Percentiles rank a stretch among this genome's conserved stretches.
These are phyloP conservation scores for Microtus pennsylvanicus DNA, from an alignment of 2,113 vertebrate genomes.

Conservation along the genomic window DNA sequence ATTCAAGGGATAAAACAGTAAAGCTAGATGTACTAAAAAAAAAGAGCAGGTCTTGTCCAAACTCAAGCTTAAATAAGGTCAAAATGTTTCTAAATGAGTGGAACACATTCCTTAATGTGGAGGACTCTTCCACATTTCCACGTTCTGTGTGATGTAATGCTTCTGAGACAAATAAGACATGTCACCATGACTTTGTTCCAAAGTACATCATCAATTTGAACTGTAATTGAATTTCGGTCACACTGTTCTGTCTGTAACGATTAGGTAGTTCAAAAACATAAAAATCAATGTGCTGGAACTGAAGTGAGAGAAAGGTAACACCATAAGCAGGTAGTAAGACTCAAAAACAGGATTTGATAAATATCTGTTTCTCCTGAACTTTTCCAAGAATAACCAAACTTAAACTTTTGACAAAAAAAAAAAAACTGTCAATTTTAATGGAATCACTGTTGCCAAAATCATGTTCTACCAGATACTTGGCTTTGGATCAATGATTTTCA, in stretches of 20 bases:
- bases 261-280: slow-evolving; percentile 65
- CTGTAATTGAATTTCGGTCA: slow-evolving; percentile 69
- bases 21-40: neutral
- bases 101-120: neutral
- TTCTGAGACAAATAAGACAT: slow-evolving; percentile 58
- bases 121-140: neutral
- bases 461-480: neutral
- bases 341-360: slow-evolving; percentile 51
- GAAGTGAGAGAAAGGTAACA: slow-evolving; percentile 40
- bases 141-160: neutral
- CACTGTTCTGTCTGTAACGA: slow-evolving; percentile 57
- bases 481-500: neutral
- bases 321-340: neutral
- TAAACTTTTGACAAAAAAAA: slow-evolving; percentile 12
- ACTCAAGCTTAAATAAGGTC: slow-evolving; percentile 29
- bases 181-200: slow-evolving; percentile 37
- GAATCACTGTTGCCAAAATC: neutral
- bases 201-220: slow-evolving; percentile 59
- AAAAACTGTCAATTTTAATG: neutral
- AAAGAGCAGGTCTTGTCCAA: neutral
- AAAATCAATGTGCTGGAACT: slow-evolving; percentile 63
- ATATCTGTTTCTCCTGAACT: neutral
- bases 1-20: neutral
- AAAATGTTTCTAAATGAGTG: neutral
- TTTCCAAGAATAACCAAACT: neutral